Base-by-base conservation (phyloP, 2,888 invertebrate species). In the Terebella lapidaria region DNA sequence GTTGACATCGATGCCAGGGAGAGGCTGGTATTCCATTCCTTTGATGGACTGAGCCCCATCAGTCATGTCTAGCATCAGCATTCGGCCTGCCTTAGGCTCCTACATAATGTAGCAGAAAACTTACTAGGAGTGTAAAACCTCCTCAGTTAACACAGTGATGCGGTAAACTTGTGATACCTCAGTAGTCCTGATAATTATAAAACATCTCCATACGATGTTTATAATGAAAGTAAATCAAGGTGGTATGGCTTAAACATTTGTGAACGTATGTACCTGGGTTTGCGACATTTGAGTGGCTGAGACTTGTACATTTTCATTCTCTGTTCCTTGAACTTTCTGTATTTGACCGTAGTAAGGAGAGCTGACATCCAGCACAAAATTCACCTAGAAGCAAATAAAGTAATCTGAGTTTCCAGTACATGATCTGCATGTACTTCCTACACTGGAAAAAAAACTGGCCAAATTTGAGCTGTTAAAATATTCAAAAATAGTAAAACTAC, bases 21-120 rank as follows among this genome's bases (percentile, higher is more conserved):
- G 77, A 1, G 85, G 84, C 68, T 81, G 84, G 72, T 88, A 88
- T 76, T 92, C 91, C 72, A 90, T 87, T 0, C 85, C 91, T 58
- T 84, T 82, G 42, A 91, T 77, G 67, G 86, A 84, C 76, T 87
- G 87, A 0, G 84, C 82, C 18, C 91, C 91, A 83, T 92, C 91
- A 2, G 89, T 90, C 65, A 91, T 75, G 61, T 83, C 84, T 57
- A 91, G 73, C 73, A 88, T 85, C 63, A 90, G 80, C 85, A 89
- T 87, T 72, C 91, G 55, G 24, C 57, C 58, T 3, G 59, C 29
- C 27, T 67, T 65, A 24, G 49, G 49, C 10, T 22, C 18, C 22
- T 49, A n/a, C 22, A n/a, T n/a, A n/a, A n/a, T n/a, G n/a, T n/a
- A n/a, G n/a, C n/a, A n/a, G n/a, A n/a, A n/a, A n/a, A n/a, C n/a